Percentiles rank a stretch among this genome's conserved stretches.
Conservation (phyloP, 1,140 invertebrate species). For the Piezodorus guildinii region DNA sequence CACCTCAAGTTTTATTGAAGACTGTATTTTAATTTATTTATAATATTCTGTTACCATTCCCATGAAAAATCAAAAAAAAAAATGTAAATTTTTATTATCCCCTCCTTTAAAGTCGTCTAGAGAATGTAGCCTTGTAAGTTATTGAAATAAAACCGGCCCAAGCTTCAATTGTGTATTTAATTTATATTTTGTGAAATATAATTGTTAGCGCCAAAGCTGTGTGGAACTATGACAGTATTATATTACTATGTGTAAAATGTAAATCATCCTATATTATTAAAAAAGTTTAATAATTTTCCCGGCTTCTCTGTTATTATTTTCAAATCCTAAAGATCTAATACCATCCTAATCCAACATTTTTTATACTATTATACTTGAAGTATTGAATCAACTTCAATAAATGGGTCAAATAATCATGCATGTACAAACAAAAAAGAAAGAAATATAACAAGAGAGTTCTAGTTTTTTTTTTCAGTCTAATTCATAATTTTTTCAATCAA, state of each 20-base stretch:
- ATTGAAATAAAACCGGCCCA: no score
- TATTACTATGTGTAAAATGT: constrained; percentile 15
- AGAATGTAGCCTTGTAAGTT: background rate
- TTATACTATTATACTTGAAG: no score
- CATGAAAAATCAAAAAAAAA: background rate
- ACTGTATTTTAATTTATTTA: constrained; percentile 19
- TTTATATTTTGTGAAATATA: background rate
- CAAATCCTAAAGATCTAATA: no score
- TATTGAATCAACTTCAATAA: no score
- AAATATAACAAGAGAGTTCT: no score
- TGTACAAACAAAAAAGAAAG: no score
- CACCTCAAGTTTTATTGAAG: constrained; percentile 12
- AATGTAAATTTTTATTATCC: constrained; percentile 3
- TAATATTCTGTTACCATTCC: background rate
- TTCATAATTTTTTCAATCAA: no score
- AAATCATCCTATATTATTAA: constrained; percentile 22
- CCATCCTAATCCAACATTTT: no score
- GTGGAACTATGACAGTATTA: constrained; percentile 11
- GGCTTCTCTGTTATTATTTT: constrained; percentile 7
- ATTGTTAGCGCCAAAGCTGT: background rate
- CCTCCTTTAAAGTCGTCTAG: background rate
- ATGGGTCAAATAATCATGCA: no score
- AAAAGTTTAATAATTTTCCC: constrained; percentile 25
- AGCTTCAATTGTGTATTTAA: background rate
- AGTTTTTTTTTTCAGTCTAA: no score